Base-by-base conservation (phyloP, 2,797 vertebrate species). In the Gephyroberyx darwinii region DNA sequence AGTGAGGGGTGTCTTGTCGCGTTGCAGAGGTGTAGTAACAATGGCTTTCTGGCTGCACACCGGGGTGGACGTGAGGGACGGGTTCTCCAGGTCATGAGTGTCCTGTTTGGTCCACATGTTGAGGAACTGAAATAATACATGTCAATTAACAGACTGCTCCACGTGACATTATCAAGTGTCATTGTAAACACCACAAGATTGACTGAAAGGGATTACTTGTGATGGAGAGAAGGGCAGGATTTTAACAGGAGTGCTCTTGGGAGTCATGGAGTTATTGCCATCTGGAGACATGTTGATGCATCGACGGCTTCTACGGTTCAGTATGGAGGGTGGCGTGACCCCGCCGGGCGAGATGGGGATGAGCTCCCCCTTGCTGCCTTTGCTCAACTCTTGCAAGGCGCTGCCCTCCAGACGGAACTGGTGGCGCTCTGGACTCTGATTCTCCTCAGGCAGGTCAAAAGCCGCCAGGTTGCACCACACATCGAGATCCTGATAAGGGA, bases 71-170 rank as follows among this genome's bases (percentile, higher is more conserved):
- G 98, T 99, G 74, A 99, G 94, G 1, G 98, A 97, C 0, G 97
- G 97, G 80, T 97, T 98, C 92, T 99, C 97, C 81, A 99, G 86
- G 74, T 98, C 97, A 45, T 97, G 90, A 0, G 93, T 93, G 77
- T 99, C 98, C 84, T 96, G 97, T 86, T 97, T 98, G 78, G 95
- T 97, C 98, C 96, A 99, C 90, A 99, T 95, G 90, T 99, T 99
- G 58, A 99, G 90, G 84, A 99, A 99, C 98, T 99, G 75, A 63
- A 73, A 82, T 53, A 8, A 77, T 13, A 78, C 20, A 9, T 2
- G 3, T 6, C 2, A 22, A 12, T 81, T 3, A 61, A 53, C 0
- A 9, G 3, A 62, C 4, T 3, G 4, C 5, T 22, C 55, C 12
- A 51, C n/a, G 4, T 22, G 1, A 48, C 12, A 47, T 9, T 5